These are phyloP conservation scores for Sorex maritimensis DNA, from an alignment of 2,797 vertebrate species.

Conservation along the genomic window DNA sequence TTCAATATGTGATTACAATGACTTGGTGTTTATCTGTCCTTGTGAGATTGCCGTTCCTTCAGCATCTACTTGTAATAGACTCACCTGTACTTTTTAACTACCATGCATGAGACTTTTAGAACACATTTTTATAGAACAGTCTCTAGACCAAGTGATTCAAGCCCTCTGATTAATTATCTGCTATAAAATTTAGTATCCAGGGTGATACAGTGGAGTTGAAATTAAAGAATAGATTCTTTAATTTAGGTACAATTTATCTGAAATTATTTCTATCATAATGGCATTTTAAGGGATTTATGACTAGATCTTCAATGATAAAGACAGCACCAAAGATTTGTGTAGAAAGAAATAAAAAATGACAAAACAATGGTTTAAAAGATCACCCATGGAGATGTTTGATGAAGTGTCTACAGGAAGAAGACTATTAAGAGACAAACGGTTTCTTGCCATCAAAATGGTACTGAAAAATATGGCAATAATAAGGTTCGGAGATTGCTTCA, in stretches of 20 bases:
- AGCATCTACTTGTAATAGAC: neutral
- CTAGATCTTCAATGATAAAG: neutral
- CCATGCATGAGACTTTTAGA: too few relatives aligned
- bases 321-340: neutral
- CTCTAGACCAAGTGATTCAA: neutral
- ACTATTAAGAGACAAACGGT: neutral
- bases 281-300: neutral
- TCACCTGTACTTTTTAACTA: neutral
- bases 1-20: neutral
- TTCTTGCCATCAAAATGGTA: too few relatives aligned
- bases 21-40: neutral
- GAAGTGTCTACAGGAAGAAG: neutral
- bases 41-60: neutral
- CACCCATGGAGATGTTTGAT: neutral
- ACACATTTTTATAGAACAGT: too few relatives aligned
- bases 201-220: neutral
- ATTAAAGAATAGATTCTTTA: neutral
- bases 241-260: neutral
- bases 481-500: too few relatives aligned
- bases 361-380: slow-evolving; percentile 3
- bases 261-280: neutral
- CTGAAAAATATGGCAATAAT: too few relatives aligned
- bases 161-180: neutral
- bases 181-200: neutral
- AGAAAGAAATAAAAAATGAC: neutral